These are phyloP conservation scores for Leucoraja ocellata DNA, from an alignment of 2,797 vertebrate species.

Conservation along the genomic window DNA sequence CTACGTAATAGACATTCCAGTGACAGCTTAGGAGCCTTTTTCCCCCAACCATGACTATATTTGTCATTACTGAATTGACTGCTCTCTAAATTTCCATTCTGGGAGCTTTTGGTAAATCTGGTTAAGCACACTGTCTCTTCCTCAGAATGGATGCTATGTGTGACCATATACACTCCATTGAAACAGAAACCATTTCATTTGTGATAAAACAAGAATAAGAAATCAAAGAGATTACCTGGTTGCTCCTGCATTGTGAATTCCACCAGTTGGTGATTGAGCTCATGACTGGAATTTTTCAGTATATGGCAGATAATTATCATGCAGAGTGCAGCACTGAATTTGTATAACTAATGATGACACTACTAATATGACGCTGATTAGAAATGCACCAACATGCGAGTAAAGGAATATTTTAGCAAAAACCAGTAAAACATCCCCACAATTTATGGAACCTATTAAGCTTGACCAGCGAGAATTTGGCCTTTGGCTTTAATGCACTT, in stretches of 20 bases:
- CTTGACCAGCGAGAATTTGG: not conserved
- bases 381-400: not conserved
- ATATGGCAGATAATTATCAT: too few relatives aligned
- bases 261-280: not conserved
- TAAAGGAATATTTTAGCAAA: not conserved
- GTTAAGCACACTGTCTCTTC: not conserved
- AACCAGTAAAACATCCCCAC: not conserved
- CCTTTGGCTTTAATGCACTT: not conserved
- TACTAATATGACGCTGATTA: not conserved
- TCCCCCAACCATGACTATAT: not conserved
- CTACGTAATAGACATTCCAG: not conserved
- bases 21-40: not conserved
- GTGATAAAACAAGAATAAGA: not conserved
- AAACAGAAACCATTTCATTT: not conserved
- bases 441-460: not conserved
- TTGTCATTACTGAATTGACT: not conserved
- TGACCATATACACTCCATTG: not conserved
- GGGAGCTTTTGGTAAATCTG: not conserved
- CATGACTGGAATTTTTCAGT: not conserved
- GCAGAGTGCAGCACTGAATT: not conserved
- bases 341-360: not conserved
- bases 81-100: not conserved
- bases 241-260: not conserved
- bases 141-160: not conserved
- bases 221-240: constrained; percentile 2